phyloP scores from a whole-genome alignment of 2,888 invertebrate species.

The Drosophila incognita region DNA sequence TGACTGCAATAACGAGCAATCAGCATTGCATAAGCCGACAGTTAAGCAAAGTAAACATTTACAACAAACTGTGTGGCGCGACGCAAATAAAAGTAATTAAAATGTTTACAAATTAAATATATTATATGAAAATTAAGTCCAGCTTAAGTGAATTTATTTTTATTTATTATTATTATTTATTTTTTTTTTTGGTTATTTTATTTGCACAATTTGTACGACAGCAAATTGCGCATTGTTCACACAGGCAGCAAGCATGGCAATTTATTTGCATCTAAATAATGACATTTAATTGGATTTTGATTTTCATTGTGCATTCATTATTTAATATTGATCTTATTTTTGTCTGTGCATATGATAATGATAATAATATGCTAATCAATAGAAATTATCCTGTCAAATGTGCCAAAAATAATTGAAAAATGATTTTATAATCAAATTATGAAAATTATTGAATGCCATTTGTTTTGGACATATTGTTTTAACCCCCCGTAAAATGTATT shows the following conservation, averaged over 20 bases:
- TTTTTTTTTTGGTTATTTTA: constrained; percentile 17
- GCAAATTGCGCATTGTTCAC: constrained; percentile 1
- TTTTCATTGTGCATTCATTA: constrained; percentile 26
- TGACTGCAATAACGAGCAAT: constrained; percentile 37
- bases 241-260: constrained; percentile 1
- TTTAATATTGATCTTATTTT: neutral
- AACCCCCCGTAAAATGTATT: neutral
- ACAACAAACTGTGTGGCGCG: constrained; percentile 30
- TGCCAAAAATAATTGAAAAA: constrained; percentile 39
- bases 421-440: constrained; percentile 60
- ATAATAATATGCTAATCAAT: constrained; percentile 37
- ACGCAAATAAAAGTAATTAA: constrained; percentile 63
- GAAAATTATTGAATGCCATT: constrained; percentile 22
- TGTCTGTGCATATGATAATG: constrained; percentile 6
- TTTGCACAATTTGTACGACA: neutral
- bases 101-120: constrained; percentile 73
- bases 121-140: constrained; percentile 53
- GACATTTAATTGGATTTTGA: constrained; percentile 38
- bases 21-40: constrained; percentile 28
- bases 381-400: constrained; percentile 25
- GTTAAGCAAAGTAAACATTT: constrained; percentile 36
- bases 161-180: constrained; percentile 4
- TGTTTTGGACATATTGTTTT: constrained; percentile 12
- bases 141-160: constrained; percentile 44
- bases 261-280: constrained; percentile 25